Evolutionary conservation across 2,888 invertebrate species (phyloP).

Genomic region (Ommatoiulus sabulosus): DNA sequence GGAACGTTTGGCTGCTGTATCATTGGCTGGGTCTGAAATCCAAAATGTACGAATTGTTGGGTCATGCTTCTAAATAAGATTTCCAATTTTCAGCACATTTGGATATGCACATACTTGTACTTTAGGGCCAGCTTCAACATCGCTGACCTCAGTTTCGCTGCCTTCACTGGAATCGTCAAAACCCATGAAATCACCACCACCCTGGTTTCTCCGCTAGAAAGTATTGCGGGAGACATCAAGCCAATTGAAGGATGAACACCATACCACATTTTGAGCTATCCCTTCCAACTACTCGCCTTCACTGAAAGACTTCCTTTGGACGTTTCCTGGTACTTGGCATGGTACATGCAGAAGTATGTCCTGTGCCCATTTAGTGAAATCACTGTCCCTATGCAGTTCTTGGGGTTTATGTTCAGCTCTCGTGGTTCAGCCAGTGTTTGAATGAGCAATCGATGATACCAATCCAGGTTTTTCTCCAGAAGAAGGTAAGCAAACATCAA

Average conservation of each 20-base stretch:
- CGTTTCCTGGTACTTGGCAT: constrained; percentile 91
- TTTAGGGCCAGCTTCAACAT: constrained; percentile 67
- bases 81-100: too few relatives aligned
- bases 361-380: constrained; percentile 95
- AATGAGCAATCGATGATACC: constrained; percentile 92
- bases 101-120: constrained; percentile 51
- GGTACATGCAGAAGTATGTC: constrained; percentile 99
- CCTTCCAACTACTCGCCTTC: constrained; percentile 7
- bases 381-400: constrained; percentile 97
- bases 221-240: background rate
- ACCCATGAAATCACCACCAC: constrained; percentile 82
- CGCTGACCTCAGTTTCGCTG: constrained; percentile 66
- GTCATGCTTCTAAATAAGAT: too few relatives aligned
- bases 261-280: background rate
- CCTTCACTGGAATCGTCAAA: constrained; percentile 77
- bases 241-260: background rate
- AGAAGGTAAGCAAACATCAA: constrained; percentile 94
- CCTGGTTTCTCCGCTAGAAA: constrained; percentile 73
- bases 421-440: constrained; percentile 85
- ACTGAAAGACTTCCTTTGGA: background rate
- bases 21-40: background rate
- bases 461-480: constrained; percentile 90
- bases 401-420: constrained; percentile 90
- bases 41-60: background rate
- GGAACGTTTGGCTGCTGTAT: constrained; percentile 25